Conservation (phyloP, 2,113 vertebrate genomes). For the Menura novaehollandiae region DNA sequence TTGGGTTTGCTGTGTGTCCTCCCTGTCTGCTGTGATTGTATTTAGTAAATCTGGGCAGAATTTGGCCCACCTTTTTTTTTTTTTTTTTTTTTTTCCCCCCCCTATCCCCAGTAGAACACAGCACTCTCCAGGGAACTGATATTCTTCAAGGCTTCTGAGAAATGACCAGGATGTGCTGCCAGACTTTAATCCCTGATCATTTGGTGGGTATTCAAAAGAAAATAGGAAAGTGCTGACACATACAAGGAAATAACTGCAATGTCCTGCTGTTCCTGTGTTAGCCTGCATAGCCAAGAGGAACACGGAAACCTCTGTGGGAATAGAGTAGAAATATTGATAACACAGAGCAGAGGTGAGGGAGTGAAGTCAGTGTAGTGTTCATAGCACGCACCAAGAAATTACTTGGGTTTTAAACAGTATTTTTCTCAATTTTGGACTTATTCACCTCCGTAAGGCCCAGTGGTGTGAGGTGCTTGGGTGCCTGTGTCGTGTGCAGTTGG, state of each 20-base stretch:
- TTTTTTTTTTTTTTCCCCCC: neutral
- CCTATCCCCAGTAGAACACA: neutral
- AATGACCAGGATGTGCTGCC: neutral
- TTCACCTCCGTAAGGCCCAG: neutral
- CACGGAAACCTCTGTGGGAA: neutral
- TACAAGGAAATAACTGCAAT: neutral
- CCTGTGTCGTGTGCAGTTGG: neutral
- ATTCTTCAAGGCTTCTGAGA: neutral
- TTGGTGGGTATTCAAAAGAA: neutral
- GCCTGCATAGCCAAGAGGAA: neutral
- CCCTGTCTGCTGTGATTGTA: neutral
- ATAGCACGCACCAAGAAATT: accelerated
- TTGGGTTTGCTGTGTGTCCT: neutral
- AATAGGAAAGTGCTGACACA: slow-evolving; percentile 9
- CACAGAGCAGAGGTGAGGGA: neutral
- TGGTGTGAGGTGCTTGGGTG: neutral
- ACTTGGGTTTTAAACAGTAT: neutral
- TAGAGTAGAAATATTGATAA: neutral
- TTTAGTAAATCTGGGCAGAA: neutral
- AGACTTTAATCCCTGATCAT: neutral
- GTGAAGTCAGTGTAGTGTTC: neutral
- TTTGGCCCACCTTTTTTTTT: neutral
- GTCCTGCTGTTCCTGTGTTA: neutral
- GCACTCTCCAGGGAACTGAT: neutral
- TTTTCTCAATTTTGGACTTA: neutral